phyloP scores from a whole-genome alignment of 1,140 invertebrate species.

The Hycleus cichorii region DNA sequence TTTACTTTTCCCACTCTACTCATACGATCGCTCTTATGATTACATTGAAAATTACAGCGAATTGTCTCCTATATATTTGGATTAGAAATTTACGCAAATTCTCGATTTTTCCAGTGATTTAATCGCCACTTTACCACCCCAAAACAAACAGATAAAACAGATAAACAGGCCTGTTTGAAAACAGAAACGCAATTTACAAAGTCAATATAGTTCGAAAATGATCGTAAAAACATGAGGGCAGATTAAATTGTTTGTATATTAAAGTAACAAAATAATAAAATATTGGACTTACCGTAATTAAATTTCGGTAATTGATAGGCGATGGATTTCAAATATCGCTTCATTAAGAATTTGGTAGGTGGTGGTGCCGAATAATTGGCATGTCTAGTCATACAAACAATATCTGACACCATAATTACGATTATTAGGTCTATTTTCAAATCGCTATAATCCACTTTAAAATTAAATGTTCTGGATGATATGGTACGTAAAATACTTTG shows the following conservation, averaged over 20 bases:
- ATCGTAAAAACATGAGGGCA: constrained; percentile 8
- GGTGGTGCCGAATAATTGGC: not conserved
- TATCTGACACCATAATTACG: no score
- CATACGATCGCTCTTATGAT: no score
- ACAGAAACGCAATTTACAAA: constrained; percentile 13
- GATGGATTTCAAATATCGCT: constrained; percentile 3
- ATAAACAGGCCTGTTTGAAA: constrained; percentile 2
- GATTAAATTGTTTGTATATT: constrained; percentile 10
- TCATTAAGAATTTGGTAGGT: constrained; percentile 11
- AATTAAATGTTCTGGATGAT: constrained; percentile 9
- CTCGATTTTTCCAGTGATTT: no score
- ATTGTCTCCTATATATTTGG: no score
- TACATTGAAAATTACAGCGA: no score
- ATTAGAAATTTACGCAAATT: no score
- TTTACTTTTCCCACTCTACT: no score
- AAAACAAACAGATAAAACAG: constrained; percentile 13
- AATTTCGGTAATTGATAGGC: constrained; percentile 3
- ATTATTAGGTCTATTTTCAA: not conserved
- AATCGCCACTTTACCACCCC: not conserved
- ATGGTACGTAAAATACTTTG: constrained; percentile 7
- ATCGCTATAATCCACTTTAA: constrained; percentile 16
- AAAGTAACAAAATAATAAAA: not conserved
- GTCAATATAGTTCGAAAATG: constrained; percentile 1
- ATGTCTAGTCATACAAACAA: not conserved
- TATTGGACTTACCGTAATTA: constrained; percentile 5